These are phyloP conservation scores for Anableps anableps DNA, from an alignment of 2,797 vertebrate genomes.

Conservation along the genomic window DNA sequence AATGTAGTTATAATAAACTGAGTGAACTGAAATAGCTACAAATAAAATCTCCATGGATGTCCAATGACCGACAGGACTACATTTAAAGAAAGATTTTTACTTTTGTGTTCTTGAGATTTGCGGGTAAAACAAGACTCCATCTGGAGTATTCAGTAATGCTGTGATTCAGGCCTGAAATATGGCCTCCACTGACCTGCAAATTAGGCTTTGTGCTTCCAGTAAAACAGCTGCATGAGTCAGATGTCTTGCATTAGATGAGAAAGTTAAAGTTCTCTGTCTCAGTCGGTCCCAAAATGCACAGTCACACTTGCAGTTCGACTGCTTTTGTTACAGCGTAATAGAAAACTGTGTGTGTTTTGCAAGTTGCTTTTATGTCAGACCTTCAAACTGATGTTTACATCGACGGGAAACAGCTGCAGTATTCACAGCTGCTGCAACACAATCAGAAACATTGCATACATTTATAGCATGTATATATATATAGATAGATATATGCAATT, in stretches of 20 bases:
- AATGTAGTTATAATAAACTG: background rate
- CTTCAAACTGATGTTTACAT: conserved; percentile 7
- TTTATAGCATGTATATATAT: background rate
- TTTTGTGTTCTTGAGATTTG: background rate
- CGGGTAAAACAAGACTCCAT: background rate
- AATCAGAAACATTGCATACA: background rate
- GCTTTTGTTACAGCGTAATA: conserved; percentile 12
- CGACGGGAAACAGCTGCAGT: background rate
- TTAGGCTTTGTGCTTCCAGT: conserved; percentile 14
- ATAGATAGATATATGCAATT: background rate
- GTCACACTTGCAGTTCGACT: conserved; percentile 20
- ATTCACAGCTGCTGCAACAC: background rate
- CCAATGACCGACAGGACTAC: background rate
- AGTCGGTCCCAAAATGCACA: conserved; percentile 16
- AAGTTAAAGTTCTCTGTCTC: conserved; percentile 16
- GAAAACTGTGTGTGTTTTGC: background rate
- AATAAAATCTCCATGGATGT: background rate
- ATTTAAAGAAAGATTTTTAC: background rate
- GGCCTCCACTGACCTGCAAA: background rate
- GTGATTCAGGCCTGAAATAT: background rate
- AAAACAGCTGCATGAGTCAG: conserved; percentile 17
- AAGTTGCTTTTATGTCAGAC: background rate
- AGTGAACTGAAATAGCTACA: background rate
- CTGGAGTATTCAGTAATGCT: background rate
- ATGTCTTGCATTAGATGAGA: conserved; percentile 14